phyloP scores from a whole-genome alignment of 92 coral and sea anemone species.

The Palythoa caribaeorum region DNA sequence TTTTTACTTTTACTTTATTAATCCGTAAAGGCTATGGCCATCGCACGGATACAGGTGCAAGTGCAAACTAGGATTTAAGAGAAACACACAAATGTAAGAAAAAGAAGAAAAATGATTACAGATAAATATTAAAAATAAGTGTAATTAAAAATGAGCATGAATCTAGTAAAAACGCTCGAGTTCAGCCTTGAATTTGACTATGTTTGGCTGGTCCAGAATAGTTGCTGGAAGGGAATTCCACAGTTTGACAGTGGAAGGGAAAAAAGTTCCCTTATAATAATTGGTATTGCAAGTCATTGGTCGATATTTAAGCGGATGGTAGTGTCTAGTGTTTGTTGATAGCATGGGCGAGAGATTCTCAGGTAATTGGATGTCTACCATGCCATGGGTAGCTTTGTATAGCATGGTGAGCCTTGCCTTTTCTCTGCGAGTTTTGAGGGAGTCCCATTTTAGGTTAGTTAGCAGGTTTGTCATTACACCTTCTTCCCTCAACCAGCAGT shows the following conservation, averaged over 20 bases:
- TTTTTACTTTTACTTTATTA: too few species aligned
- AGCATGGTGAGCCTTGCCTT: slow-evolving; percentile 22
- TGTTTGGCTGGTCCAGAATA: slow-evolving; percentile 2
- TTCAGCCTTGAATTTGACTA: not conserved
- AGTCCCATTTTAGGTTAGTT: slow-evolving; percentile 19
- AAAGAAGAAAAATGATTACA: slow-evolving; percentile 14
- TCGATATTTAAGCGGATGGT: not conserved
- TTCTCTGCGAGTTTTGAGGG: slow-evolving; percentile 3
- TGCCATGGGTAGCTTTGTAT: not conserved
- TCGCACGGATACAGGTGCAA: too few species aligned
- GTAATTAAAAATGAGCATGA: not conserved
- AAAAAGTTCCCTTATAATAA: slow-evolving; percentile 20
- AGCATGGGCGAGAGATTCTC: not conserved
- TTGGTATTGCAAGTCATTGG: slow-evolving; percentile 8
- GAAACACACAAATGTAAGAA: not conserved
- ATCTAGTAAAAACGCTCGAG: not conserved
- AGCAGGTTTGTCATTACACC: not conserved
- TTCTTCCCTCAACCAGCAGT: not conserved
- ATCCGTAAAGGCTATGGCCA: too few species aligned
- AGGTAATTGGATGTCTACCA: not conserved
- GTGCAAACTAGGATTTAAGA: too few species aligned
- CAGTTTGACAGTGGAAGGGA: slow-evolving; percentile 6
- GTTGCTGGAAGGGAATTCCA: slow-evolving; percentile 1
- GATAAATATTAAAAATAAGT: not conserved
- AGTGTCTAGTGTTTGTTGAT: not conserved